Conservation (phyloP, 2,113 vertebrate genomes). For the Lota lota region DNA sequence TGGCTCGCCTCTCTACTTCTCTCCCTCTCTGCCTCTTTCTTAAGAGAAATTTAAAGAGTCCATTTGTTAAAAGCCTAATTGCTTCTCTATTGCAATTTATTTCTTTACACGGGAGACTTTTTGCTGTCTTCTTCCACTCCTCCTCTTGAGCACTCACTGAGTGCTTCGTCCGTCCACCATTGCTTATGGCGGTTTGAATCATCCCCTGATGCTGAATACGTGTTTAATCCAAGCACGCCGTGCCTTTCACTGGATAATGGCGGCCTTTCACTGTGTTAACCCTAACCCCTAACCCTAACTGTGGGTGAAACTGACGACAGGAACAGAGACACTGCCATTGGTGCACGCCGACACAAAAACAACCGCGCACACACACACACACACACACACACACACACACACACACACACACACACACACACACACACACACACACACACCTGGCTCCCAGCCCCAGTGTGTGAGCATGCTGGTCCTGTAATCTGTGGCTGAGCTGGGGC, state of each 20-base stretch:
- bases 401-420: conserved; percentile 15
- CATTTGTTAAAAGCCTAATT: no score
- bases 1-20: neutral
- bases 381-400: conserved; percentile 6
- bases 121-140: neutral
- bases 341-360: no score
- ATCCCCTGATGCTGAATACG: no score
- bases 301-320: no score
- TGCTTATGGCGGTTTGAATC: neutral
- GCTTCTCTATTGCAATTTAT: no score
- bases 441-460: conserved; percentile 37
- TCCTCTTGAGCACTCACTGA: neutral
- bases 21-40: neutral
- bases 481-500: conserved; percentile 63
- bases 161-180: neutral
- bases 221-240: no score
- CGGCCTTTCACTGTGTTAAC: no score
- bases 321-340: no score
- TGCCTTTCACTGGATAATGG: no score
- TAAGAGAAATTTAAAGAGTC: no score
- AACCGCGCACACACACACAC: neutral
- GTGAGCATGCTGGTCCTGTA: conserved; percentile 56
- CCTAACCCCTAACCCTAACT: no score
- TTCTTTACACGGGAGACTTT: no score
- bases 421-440: conserved; percentile 11